Evolutionary conservation across 2,113 vertebrate species (phyloP).

Genomic region (Pongo pygmaeus): DNA sequence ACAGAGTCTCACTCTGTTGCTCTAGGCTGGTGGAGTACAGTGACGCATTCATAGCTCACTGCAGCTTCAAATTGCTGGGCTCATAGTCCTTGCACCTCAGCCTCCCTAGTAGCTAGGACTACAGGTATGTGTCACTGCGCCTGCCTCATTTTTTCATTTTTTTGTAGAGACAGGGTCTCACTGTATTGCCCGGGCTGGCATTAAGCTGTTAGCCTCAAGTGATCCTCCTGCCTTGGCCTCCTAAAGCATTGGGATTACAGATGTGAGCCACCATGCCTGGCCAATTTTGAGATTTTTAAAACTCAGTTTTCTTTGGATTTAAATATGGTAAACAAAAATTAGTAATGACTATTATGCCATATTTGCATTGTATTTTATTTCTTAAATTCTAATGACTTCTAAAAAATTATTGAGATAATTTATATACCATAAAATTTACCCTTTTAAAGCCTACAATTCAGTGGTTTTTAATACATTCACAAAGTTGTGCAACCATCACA

Average conservation of each 20-base stretch:
- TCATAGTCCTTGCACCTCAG: not conserved
- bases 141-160: not conserved
- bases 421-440: not conserved
- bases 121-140: not conserved
- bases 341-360: not conserved
- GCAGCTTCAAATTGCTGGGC: not conserved
- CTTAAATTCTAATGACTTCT: not conserved
- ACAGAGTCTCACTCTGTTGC: not conserved
- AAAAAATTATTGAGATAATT: conserved; percentile 10
- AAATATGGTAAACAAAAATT: not conserved
- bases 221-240: not conserved
- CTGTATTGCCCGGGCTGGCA: not conserved
- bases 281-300: conserved; percentile 19
- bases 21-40: not conserved
- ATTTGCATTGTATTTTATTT: conserved; percentile 37
- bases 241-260: not conserved
- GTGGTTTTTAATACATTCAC: not conserved
- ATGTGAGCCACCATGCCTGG: not conserved
- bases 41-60: not conserved
- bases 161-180: not conserved
- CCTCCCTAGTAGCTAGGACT: not conserved
- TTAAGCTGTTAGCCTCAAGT: not conserved
- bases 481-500: not conserved
- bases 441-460: not conserved
- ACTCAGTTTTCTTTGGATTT: conserved; percentile 32